phyloP scores from a whole-genome alignment of 2,797 vertebrate species.

The Halcyon badia region DNA sequence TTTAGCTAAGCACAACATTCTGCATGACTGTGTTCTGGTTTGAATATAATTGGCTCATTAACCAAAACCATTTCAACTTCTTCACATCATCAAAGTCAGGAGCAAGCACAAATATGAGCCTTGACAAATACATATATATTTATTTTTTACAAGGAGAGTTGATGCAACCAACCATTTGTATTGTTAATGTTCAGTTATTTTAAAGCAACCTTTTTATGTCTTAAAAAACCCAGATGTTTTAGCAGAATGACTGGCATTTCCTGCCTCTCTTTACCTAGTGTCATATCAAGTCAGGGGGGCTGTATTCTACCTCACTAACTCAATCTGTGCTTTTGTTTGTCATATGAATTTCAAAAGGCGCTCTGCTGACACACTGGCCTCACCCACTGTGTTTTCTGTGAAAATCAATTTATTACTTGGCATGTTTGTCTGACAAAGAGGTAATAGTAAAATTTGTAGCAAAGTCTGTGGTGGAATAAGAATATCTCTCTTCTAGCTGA shows the following conservation, averaged over 20 bases:
- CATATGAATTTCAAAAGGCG: neutral
- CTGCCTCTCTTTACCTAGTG: neutral
- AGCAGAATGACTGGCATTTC: neutral
- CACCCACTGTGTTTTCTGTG: neutral
- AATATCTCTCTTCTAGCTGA: neutral
- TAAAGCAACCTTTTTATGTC: neutral
- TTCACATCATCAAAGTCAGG: conserved; percentile 9
- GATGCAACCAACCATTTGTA: neutral
- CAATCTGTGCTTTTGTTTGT: neutral
- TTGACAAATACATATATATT: neutral
- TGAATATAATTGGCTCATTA: conserved; percentile 59
- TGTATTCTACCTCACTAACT: neutral
- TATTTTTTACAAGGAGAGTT: neutral
- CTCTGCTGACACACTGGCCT: neutral
- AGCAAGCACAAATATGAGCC: conserved; percentile 9
- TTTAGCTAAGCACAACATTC: conserved; percentile 38
- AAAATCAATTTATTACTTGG: conserved; percentile 55
- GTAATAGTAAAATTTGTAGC: conserved; percentile 10
- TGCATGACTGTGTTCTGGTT: conserved; percentile 29
- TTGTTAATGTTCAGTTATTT: neutral
- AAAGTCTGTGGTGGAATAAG: neutral
- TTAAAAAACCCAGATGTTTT: neutral
- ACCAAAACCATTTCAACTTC: conserved; percentile 50
- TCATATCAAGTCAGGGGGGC: neutral
- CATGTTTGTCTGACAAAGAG: conserved; percentile 2